Evolutionary conservation across 2,113 vertebrate species (phyloP).

Genomic region (Marmota monax): DNA sequence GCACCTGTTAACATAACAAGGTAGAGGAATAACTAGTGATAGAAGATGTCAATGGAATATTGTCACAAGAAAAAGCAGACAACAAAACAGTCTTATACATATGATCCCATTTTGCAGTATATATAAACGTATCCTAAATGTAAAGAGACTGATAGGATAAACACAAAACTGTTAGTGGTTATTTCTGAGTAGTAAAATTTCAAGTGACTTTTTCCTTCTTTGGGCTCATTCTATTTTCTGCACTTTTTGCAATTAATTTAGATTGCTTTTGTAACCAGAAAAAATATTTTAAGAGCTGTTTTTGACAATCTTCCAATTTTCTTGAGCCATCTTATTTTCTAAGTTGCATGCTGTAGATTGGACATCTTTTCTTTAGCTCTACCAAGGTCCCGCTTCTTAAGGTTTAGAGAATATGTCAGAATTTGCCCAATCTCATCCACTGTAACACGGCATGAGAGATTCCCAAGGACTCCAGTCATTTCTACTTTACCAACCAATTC

Average conservation of each 20-base stretch:
- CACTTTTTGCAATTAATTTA: slow-evolving; percentile 70
- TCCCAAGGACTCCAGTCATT: background rate
- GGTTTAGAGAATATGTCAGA: background rate
- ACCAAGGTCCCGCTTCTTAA: background rate
- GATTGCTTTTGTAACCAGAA: slow-evolving; percentile 60
- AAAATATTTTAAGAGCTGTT: slow-evolving; percentile 35
- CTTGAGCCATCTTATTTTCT: slow-evolving; percentile 30
- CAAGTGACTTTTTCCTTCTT: slow-evolving; percentile 63
- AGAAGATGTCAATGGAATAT: slow-evolving; percentile 6
- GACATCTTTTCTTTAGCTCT: background rate
- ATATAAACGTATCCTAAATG: slow-evolving; percentile 1
- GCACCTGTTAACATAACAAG: slow-evolving; percentile 50
- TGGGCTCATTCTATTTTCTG: slow-evolving; percentile 67
- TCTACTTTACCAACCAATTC: background rate
- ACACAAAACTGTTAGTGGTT: slow-evolving; percentile 65
- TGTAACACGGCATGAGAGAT: background rate
- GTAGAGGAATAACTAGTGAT: background rate
- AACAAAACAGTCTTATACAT: slow-evolving; percentile 14
- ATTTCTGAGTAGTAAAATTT: slow-evolving; percentile 69
- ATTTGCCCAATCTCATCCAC: background rate
- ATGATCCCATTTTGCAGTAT: background rate
- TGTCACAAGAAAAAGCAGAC: slow-evolving; percentile 19
- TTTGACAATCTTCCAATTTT: slow-evolving; percentile 46
- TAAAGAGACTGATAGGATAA: slow-evolving; percentile 70
- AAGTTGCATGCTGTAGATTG: background rate